Percentiles rank a stretch among this genome's conserved stretches.
These are phyloP conservation scores for Hypsibius dujardini DNA, from an alignment of 1,140 invertebrate species.

Conservation along the genomic window DNA sequence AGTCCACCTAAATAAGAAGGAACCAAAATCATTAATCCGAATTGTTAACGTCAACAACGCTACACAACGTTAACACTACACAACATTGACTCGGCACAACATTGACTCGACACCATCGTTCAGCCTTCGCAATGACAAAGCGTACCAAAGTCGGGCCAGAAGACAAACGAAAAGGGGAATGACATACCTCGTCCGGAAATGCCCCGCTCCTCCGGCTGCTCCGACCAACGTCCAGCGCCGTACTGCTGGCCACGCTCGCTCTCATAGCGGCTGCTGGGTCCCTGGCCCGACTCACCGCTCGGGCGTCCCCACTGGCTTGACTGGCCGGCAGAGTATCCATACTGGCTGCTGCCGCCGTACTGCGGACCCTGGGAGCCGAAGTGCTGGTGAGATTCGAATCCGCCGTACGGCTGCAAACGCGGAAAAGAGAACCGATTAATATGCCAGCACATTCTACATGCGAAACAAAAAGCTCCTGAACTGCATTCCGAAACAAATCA, in stretches of 20 bases:
- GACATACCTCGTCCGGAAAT: too few species aligned
- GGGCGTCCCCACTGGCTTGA: not conserved
- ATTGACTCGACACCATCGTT: too few species aligned
- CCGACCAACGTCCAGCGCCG: too few species aligned
- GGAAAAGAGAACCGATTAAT: not conserved
- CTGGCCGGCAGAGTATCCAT: not conserved
- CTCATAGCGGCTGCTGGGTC: not conserved
- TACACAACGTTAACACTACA: too few species aligned
- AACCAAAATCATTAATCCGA: too few species aligned
- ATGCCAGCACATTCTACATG: not conserved
- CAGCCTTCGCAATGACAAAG: too few species aligned
- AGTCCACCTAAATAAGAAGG: not conserved
- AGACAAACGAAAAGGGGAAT: too few species aligned
- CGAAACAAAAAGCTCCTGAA: not conserved
- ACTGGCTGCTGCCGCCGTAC: not conserved
- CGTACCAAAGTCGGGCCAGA: too few species aligned
- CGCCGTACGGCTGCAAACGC: constrained; percentile 12
- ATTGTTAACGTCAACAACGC: too few species aligned
- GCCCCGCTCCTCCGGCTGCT: too few species aligned
- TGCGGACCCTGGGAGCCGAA: not conserved
- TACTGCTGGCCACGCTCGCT: not conserved
- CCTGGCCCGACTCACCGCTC: not conserved
- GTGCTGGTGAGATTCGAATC: constrained; percentile 1
- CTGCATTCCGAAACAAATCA: not conserved
- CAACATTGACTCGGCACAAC: too few species aligned